These are phyloP conservation scores for Tetramorium alpestre DNA, from an alignment of 1,140 invertebrate species.

Conservation along the genomic window DNA sequence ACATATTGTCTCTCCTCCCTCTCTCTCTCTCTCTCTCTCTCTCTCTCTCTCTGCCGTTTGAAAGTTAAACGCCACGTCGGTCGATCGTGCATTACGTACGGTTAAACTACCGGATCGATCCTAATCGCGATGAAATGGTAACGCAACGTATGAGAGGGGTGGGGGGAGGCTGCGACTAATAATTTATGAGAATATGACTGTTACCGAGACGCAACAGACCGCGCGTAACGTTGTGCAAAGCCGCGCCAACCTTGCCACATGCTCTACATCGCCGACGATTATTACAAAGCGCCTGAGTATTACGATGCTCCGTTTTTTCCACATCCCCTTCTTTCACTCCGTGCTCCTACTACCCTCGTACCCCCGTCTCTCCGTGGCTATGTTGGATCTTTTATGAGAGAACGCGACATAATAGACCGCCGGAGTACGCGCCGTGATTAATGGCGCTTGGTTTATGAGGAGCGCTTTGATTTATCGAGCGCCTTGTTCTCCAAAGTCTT, in stretches of 20 bases:
- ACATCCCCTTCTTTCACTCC: not conserved
- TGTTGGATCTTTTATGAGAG: constrained; percentile 51
- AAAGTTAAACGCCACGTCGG: constrained; percentile 29
- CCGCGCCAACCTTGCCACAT: constrained; percentile 32
- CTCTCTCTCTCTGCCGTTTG: not conserved
- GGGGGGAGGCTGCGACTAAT: not conserved
- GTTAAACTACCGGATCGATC: constrained; percentile 45
- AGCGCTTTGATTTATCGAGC: constrained; percentile 59
- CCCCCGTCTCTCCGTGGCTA: not conserved
- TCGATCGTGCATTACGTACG: constrained; percentile 28
- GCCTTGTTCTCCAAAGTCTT: constrained; percentile 52
- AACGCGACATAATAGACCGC: constrained; percentile 48
- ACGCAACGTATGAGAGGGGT: constrained; percentile 5
- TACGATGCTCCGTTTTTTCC: not conserved
- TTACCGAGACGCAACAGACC: constrained; percentile 27
- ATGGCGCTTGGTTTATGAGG: constrained; percentile 61
- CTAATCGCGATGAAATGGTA: constrained; percentile 57
- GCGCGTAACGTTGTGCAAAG: constrained; percentile 43
- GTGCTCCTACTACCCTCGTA: not conserved
- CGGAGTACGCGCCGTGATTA: constrained; percentile 45
- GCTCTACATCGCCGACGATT: constrained; percentile 37
- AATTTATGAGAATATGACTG: constrained; percentile 48
- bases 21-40: no score
- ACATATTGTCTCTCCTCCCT: no score
- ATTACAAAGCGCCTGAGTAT: not conserved